phyloP scores from a whole-genome alignment of 2,888 invertebrate species.

The Dermolepida albohirtum region DNA sequence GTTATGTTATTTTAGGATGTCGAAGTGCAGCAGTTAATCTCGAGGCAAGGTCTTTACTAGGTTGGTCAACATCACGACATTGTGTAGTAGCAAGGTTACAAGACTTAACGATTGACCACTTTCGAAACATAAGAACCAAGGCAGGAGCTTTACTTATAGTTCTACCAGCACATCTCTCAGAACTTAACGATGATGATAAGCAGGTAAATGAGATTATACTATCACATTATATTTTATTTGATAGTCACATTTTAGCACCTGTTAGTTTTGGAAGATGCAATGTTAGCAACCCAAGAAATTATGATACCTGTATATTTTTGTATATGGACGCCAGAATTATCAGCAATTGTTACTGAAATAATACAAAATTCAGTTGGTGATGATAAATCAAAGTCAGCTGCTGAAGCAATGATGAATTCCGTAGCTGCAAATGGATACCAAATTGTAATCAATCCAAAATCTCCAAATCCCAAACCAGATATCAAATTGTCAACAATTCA shows the following conservation, averaged over 20 bases:
- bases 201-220: conserved; percentile 68
- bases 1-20: conserved; percentile 73
- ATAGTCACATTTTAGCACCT: conserved; percentile 71
- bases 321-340: conserved; percentile 78
- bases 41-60: conserved; percentile 87
- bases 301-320: conserved; percentile 91
- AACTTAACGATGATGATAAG: conserved; percentile 74
- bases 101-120: conserved; percentile 83
- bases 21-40: conserved; percentile 86
- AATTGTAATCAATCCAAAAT: conserved; percentile 83
- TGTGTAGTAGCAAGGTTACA: conserved; percentile 86
- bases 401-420: conserved; percentile 85
- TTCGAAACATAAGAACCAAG: conserved; percentile 79
- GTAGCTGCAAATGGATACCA: conserved; percentile 97
- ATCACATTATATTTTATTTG: conserved; percentile 32
- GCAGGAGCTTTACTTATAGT: conserved; percentile 90
- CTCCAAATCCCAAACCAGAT: conserved; percentile 78
- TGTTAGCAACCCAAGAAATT: conserved; percentile 80
- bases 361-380: conserved; percentile 76
- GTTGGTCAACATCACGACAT: conserved; percentile 89
- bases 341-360: conserved; percentile 81
- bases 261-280: conserved; percentile 82
- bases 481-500: conserved; percentile 88
- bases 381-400: conserved; percentile 80
- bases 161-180: conserved; percentile 78